Percentiles rank a stretch among this genome's conserved stretches.
phyloP scores from a whole-genome alignment of 2,797 vertebrate species.

The Halcyon badia region DNA sequence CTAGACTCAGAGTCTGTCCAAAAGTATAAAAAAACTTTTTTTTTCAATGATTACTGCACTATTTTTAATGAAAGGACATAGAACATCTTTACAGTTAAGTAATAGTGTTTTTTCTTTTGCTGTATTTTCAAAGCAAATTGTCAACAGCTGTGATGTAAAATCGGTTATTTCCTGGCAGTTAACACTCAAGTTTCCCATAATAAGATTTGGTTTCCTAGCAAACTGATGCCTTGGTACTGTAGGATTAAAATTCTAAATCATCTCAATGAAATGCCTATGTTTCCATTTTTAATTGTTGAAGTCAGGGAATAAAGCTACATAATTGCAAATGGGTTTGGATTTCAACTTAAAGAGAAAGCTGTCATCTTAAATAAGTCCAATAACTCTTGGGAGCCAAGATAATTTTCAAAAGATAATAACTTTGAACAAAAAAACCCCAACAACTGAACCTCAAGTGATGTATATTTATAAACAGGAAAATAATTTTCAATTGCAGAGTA shows the following conservation, averaged over 20 bases:
- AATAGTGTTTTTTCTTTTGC: background rate
- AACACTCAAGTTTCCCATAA: constrained; percentile 38
- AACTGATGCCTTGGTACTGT: constrained; percentile 30
- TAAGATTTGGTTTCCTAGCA: constrained; percentile 42
- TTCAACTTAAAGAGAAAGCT: constrained; percentile 61
- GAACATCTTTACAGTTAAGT: background rate
- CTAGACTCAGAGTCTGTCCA: background rate
- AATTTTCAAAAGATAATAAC: constrained; percentile 72
- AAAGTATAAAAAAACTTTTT: background rate
- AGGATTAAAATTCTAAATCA: constrained; percentile 60
- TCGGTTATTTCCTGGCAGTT: constrained; percentile 60
- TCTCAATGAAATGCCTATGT: constrained; percentile 37
- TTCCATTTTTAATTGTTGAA: constrained; percentile 69
- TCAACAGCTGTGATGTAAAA: constrained; percentile 41
- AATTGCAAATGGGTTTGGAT: constrained; percentile 42
- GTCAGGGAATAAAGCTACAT: constrained; percentile 6
- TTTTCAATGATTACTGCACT: background rate
- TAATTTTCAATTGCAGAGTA: constrained; percentile 71
- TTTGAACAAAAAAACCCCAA: background rate
- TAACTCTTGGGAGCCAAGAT: constrained; percentile 50
- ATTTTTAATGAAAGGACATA: constrained; percentile 2
- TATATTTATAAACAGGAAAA: constrained; percentile 79
- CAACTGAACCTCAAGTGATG: constrained; percentile 17
- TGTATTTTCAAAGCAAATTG: constrained; percentile 45
- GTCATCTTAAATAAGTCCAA: constrained; percentile 33